These are phyloP conservation scores for Parnassius orleans DNA, from an alignment of 2,888 invertebrate genomes.

Conservation along the genomic window DNA sequence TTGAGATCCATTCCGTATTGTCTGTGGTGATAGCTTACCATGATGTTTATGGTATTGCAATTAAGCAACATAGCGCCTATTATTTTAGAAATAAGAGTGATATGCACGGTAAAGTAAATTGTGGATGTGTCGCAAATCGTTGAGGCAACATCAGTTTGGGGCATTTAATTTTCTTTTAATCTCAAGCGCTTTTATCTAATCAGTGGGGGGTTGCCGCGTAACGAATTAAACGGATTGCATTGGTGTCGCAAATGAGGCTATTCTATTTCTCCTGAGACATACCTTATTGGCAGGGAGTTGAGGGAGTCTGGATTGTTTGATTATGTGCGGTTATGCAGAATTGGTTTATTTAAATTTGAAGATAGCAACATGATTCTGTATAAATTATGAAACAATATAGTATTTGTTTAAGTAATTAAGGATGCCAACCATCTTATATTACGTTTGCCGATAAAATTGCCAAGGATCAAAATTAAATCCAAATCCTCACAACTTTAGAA, in stretches of 20 bases:
- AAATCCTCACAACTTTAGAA: no score
- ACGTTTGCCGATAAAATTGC: no score
- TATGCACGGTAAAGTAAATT: conserved; percentile 5
- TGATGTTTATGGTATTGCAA: conserved; percentile 26
- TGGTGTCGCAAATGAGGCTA: conserved; percentile 77
- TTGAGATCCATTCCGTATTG: conserved; percentile 54
- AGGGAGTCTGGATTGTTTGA: conserved; percentile 47
- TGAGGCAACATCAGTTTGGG: conserved; percentile 68
- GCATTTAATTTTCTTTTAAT: conserved; percentile 80
- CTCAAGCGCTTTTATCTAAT: conserved; percentile 74
- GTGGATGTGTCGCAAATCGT: conserved; percentile 43
- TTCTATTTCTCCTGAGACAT: conserved; percentile 70
- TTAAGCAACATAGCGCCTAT: conserved; percentile 36
- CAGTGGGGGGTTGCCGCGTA: conserved; percentile 71
- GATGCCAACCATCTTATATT: no score
- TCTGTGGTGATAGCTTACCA: conserved; percentile 54
- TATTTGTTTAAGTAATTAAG: no score
- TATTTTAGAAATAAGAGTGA: conserved; percentile 31
- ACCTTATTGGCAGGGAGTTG: conserved; percentile 45
- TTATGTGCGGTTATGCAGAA: conserved; percentile 55
- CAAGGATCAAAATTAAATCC: no score
- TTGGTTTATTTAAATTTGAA: conserved; percentile 35
- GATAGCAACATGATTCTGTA: not conserved
- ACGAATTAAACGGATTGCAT: conserved; percentile 78
- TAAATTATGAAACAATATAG: no score